Evolutionary conservation across 1,140 invertebrate genomes (phyloP).

Genomic region (Neoseiulus cucumeris): DNA sequence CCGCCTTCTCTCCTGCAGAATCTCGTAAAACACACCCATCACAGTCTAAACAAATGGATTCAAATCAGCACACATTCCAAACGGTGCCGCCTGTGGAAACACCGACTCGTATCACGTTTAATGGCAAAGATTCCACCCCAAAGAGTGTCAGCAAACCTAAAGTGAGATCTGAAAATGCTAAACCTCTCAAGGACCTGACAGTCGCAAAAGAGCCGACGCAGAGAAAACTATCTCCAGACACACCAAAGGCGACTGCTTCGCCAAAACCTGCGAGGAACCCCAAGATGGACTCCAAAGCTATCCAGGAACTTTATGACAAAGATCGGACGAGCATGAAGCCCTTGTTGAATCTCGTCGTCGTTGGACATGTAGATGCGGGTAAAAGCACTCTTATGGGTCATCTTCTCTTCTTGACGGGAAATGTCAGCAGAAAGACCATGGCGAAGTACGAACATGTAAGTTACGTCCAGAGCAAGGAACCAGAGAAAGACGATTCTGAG

Average conservation of each 20-base stretch:
- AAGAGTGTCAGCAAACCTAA: background rate
- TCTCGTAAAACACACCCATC: no score
- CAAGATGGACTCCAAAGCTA: conserved; percentile 29
- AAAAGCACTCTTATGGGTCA: conserved; percentile 96
- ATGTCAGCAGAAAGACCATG: conserved; percentile 70
- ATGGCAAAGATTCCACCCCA: background rate
- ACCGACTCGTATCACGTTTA: background rate
- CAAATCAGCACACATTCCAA: no score
- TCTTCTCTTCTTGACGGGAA: conserved; percentile 56
- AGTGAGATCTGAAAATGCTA: background rate
- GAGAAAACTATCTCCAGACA: conserved; percentile 7
- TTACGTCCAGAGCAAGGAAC: no score
- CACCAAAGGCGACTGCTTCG: background rate
- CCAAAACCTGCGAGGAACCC: conserved; percentile 21
- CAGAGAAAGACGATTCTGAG: no score
- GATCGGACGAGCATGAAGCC: conserved; percentile 54
- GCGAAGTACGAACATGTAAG: conserved; percentile 64
- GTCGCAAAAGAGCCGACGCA: background rate
- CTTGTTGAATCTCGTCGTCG: conserved; percentile 78
- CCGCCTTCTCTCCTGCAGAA: no score
- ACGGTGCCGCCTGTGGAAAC: background rate
- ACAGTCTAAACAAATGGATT: no score
- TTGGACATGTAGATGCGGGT: conserved; percentile 97
- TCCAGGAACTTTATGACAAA: conserved; percentile 39
- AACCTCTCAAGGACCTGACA: conserved; percentile 6